These are phyloP conservation scores for Patella vulgata DNA, from an alignment of 1,140 invertebrate genomes.

Conservation along the genomic window DNA sequence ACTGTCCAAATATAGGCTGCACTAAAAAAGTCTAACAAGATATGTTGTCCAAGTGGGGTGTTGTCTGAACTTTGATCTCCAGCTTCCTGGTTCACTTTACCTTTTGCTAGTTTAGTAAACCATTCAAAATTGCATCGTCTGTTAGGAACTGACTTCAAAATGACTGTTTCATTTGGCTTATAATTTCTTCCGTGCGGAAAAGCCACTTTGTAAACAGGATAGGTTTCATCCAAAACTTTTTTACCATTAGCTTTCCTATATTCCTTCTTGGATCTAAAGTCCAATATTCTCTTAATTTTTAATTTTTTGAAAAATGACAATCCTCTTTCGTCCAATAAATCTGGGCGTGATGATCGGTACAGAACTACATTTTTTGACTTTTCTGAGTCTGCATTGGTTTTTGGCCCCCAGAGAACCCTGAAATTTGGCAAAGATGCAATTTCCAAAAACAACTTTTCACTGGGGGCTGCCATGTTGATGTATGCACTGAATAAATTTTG, in stretches of 20 bases:
- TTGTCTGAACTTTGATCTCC: neutral
- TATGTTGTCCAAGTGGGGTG: slow-evolving; percentile 32
- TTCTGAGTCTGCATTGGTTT: slow-evolving; percentile 6
- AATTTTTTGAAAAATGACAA: slow-evolving; percentile 35
- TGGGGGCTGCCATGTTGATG: slow-evolving; percentile 9
- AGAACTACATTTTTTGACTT: slow-evolving; percentile 5
- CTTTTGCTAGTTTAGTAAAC: neutral
- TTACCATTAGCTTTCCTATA: slow-evolving; percentile 34
- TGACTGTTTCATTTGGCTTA: slow-evolving; percentile 38
- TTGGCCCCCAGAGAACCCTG: slow-evolving; percentile 19
- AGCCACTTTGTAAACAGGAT: slow-evolving; percentile 38
- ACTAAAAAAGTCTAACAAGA: slow-evolving; percentile 50
- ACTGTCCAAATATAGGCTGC: slow-evolving; percentile 37
- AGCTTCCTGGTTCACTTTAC: neutral
- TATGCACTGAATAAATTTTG: neutral
- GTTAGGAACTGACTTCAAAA: slow-evolving; percentile 11
- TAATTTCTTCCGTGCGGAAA: slow-evolving; percentile 36
- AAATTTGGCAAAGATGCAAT: slow-evolving; percentile 25
- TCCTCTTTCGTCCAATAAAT: slow-evolving; percentile 38
- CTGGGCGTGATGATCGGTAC: slow-evolving; percentile 54
- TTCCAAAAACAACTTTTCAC: neutral
- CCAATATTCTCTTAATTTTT: slow-evolving; percentile 46
- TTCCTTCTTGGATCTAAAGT: slow-evolving; percentile 45
- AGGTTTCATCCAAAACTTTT: slow-evolving; percentile 41
- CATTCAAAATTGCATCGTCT: neutral